phyloP scores from a whole-genome alignment of 2,888 invertebrate genomes.

The Archips xylosteana region DNA sequence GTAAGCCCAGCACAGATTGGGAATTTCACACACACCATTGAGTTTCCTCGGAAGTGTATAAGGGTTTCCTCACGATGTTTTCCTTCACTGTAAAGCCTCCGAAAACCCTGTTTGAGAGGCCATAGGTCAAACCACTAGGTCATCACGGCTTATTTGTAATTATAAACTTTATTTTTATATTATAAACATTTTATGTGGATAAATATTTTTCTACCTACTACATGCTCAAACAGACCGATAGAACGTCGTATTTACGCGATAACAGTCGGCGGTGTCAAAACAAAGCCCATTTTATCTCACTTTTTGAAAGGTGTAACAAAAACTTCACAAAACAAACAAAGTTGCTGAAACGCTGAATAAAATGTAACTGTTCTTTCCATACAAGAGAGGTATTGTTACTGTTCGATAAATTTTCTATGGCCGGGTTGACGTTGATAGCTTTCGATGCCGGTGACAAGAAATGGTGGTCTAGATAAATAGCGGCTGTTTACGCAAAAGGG shows the following conservation, averaged over 20 bases:
- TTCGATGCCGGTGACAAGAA: slow-evolving; percentile 4
- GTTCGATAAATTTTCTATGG: slow-evolving; percentile 9
- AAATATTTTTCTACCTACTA: not conserved
- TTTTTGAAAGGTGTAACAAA: slow-evolving; percentile 58
- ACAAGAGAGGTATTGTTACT: not conserved
- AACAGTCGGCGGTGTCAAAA: slow-evolving; percentile 52
- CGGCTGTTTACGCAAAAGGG: not conserved
- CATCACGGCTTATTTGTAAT: too few species aligned
- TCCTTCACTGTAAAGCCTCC: too few species aligned
- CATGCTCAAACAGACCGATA: slow-evolving; percentile 8
- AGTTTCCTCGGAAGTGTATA: too few species aligned
- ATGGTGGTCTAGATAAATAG: not conserved
- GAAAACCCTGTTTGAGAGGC: too few species aligned
- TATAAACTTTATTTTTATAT: too few species aligned
- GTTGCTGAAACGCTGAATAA: slow-evolving; percentile 31
- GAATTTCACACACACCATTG: too few species aligned
- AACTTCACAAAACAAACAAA: slow-evolving; percentile 46
- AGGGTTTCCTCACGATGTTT: too few species aligned
- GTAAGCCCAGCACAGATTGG: too few species aligned
- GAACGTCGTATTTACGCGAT: slow-evolving; percentile 15
- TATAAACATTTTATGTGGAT: too few species aligned
- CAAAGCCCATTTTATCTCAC: slow-evolving; percentile 57
- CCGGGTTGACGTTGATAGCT: slow-evolving; percentile 9
- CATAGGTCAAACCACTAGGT: too few species aligned
- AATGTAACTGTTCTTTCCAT: slow-evolving; percentile 17